Base-by-base conservation (phyloP, 2,113 vertebrate species). In the Periophthalmus modestus region DNA sequence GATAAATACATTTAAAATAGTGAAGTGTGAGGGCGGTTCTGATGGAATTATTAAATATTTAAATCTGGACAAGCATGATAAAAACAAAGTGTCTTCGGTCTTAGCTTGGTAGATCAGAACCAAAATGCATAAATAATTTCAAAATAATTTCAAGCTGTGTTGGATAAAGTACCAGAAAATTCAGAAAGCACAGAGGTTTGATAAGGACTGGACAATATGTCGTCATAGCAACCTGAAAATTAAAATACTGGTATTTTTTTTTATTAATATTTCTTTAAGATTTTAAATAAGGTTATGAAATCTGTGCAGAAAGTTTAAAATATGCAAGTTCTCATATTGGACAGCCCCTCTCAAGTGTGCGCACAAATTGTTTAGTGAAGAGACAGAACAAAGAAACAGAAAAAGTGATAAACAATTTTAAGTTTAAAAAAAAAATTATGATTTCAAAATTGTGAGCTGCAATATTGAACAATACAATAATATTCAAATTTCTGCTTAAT, bases 1-100 rank as follows among this genome's bases (percentile, higher is more conserved):
- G 78, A 84, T 88, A 81, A 90, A 85, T 81, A 82, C 79, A 13
- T 50, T 50, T 78, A 11, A 67, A 62, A 58, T 62, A 72, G n/a
- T 72, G 73, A 79, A 55, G 67, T 83, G 87, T 76, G 74, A 75
- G 67, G 59, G 73, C 57, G 68, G 12, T 59, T 55, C n/a, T 55
- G 52, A n/a, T 15, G 55, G 55, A 57, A 59, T 59, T 28, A 59
- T 52, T 52, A 59, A 59, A 14, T 57, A 57, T 59, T 59, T 14
- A 59, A 59, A 59, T 59, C 55, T 57, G 77, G 54, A 72, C 57
- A 59, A 23, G n/a, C 57, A 24, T 23, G 5, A 15, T 23, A 28
- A 61, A 62, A 34, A 34, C 59, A 62, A 62, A 62, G 28, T 34
- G 59, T 59, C 57, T 62, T 62, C 14, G 33, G 16, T 33, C 24